Base-by-base conservation (phyloP, 2,888 invertebrate species). In the Autographa pulchrina region DNA sequence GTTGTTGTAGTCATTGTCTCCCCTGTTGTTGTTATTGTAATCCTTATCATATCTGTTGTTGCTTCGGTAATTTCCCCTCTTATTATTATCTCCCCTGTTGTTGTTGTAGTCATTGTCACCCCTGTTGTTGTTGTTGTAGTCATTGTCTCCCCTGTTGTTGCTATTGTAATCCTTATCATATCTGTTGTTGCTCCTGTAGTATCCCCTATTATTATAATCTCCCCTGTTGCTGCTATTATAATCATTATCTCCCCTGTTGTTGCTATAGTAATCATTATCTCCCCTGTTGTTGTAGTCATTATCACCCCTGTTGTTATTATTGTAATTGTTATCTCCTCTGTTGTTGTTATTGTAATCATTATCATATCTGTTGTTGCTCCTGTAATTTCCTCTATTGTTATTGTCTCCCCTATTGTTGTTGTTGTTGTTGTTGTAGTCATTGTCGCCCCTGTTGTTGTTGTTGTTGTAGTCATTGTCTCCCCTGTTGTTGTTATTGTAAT, bases 271-370 rank as follows among this genome's bases (percentile, higher is more conserved):
- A 20, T 20, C 0, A 7, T 0, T 59, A 31, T 64, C 0, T 1
- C 20, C 35, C 4, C n/a, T 64, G 14, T 41, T 41, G 41, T 13
- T 41, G 13, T 13, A 14, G 0, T 48, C 0, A 7, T n/a, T 62
- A 32, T 63, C 20, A 11, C 62, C 58, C 4, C 65, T 65, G 14
- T 16, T 18, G 18, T 32, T 52, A 1, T n/a, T 52, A 5, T 41
- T 70, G 18, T 65, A 54, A 11, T 48, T 14, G 9, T 32, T 65
- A 8, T 62, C 25, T 11, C n/a, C 41, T 5, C 41, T 58, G 9
- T 70, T 32, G 9, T 60, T 64, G 8, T 13, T 64, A 0, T n/a
- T 62, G 0, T 62, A 31, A 18, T 65, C 4, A n/a, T 14, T 43
- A 16, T 70, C 1, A 0, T 11, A 41, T n/a, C 41, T 65, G 14